A percentile compares a stretch with the other conserved stretches of the same genome.
Evolutionary conservation across 2,797 vertebrate species (phyloP).

Genomic region (Mionectes olivaceus): DNA sequence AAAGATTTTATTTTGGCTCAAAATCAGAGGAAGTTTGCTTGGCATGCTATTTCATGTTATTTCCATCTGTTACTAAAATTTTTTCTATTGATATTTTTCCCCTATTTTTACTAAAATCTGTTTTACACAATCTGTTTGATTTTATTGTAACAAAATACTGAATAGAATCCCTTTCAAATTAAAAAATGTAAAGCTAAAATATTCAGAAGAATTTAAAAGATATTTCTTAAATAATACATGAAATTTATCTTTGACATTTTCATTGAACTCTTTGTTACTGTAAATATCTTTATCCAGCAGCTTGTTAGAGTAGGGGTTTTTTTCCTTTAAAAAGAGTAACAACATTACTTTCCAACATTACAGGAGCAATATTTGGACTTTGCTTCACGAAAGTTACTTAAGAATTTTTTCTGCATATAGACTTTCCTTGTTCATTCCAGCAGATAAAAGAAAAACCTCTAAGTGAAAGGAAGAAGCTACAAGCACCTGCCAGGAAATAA

Average conservation of each 20-base stretch:
- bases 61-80: neutral
- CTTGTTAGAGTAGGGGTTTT: neutral
- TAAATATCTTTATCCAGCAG: neutral
- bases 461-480: neutral
- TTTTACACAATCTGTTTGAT: neutral
- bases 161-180: neutral
- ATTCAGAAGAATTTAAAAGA: neutral
- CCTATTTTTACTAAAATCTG: neutral
- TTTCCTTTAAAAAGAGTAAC: neutral
- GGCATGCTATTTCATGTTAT: neutral
- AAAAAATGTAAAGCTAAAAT: neutral
- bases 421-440: neutral
- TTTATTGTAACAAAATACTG: neutral
- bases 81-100: neutral
- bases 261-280: neutral
- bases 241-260: neutral
- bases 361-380: neutral
- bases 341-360: neutral
- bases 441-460: neutral
- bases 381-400: neutral
- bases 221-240: neutral
- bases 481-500: neutral
- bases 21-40: neutral
- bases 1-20: neutral
- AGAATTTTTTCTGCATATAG: neutral